phyloP scores from a whole-genome alignment of 2,113 vertebrate genomes.

The Eidolon helvum region DNA sequence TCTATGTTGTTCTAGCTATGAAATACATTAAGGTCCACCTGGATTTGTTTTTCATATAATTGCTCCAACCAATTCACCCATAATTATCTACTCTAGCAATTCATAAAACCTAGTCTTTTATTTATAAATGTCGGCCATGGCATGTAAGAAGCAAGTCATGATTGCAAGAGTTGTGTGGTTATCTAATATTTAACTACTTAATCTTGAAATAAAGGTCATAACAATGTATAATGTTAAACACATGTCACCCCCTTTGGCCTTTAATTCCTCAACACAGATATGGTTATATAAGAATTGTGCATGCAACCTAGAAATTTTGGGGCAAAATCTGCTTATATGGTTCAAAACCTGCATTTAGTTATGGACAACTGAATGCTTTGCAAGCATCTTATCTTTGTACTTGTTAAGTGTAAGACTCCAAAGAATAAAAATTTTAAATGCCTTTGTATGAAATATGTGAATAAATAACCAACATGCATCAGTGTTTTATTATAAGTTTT shows the following conservation, averaged over 20 bases:
- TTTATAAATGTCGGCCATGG: slow-evolving; percentile 53
- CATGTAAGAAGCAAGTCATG: not conserved
- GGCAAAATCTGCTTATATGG: not conserved
- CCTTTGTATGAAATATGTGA: not conserved
- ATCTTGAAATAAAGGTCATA: slow-evolving; percentile 34
- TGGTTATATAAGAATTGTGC: not conserved
- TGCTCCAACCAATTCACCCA: not conserved
- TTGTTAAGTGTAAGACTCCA: not conserved
- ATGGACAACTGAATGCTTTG: not conserved
- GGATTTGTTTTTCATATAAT: not conserved
- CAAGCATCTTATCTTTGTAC: not conserved
- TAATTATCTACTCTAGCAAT: slow-evolving; percentile 41
- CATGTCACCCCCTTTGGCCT: not conserved
- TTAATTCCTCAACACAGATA: not conserved
- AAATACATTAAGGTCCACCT: not conserved
- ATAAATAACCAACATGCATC: not conserved
- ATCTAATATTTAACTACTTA: slow-evolving; percentile 43
- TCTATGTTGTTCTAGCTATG: not conserved
- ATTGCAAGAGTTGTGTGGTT: slow-evolving; percentile 2
- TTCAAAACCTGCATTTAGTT: not conserved
- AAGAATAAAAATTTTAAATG: not conserved
- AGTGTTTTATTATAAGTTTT: not conserved
- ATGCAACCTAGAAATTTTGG: not conserved
- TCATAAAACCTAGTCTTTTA: slow-evolving; percentile 10
- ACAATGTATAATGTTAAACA: slow-evolving; percentile 39